These are phyloP conservation scores for Phrynocephalus vlangalii DNA, from an alignment of 2,797 vertebrate genomes.

Conservation along the genomic window DNA sequence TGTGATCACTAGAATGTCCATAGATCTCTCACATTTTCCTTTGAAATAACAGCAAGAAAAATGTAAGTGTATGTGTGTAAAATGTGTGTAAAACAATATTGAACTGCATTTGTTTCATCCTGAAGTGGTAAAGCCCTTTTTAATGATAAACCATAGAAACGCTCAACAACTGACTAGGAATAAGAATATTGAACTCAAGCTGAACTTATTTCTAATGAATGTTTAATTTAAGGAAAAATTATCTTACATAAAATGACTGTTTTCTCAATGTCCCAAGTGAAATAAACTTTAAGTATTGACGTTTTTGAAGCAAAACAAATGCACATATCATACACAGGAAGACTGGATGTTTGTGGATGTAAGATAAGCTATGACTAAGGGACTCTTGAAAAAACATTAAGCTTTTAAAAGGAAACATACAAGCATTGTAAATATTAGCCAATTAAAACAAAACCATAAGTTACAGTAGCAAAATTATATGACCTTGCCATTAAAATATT, in stretches of 20 bases:
- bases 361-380: conserved; percentile 64
- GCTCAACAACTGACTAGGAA: conserved; percentile 48
- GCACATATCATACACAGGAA: conserved; percentile 72
- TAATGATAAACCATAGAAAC: conserved; percentile 60
- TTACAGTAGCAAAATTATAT: conserved; percentile 54
- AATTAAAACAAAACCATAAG: conserved; percentile 66
- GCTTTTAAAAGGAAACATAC: conserved; percentile 57
- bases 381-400: conserved; percentile 57
- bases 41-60: neutral
- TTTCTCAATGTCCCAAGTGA: conserved; percentile 71
- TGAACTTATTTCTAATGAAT: conserved; percentile 72
- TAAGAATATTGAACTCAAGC: conserved; percentile 63
- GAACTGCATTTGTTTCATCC: conserved; percentile 2
- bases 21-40: neutral
- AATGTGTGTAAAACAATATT: neutral
- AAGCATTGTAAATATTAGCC: conserved; percentile 55
- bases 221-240: conserved; percentile 48
- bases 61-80: neutral
- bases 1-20: neutral
- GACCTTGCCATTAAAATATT: conserved; percentile 40
- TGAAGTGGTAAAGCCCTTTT: conserved; percentile 28
- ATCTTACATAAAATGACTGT: conserved; percentile 63
- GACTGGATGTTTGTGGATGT: conserved; percentile 68
- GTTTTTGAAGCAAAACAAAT: conserved; percentile 69
- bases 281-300: conserved; percentile 70